phyloP scores from a whole-genome alignment of 2,888 invertebrate genomes.

The Lamellibrachia columna region DNA sequence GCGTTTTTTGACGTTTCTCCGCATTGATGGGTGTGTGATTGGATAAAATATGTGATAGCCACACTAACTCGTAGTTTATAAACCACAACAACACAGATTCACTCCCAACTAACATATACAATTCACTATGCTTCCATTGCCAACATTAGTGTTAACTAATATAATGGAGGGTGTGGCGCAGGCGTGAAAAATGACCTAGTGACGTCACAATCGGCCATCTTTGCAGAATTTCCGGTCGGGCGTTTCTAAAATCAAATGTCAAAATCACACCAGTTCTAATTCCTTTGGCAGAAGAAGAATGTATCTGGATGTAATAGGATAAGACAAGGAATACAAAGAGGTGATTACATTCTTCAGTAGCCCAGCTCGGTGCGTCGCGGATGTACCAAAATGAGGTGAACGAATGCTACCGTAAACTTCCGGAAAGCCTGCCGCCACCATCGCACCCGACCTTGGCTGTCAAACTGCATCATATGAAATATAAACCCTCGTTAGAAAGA shows the following conservation, averaged over 20 bases:
- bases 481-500: neutral
- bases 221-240: neutral
- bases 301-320: neutral
- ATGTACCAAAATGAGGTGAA: neutral
- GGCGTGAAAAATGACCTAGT: neutral
- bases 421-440: neutral
- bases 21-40: conserved; percentile 3
- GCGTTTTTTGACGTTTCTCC: neutral
- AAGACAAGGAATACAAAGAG: neutral
- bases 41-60: neutral
- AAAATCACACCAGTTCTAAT: conserved; percentile 6
- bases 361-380: neutral
- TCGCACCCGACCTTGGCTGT: neutral
- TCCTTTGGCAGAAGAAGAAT: neutral
- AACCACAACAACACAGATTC: neutral
- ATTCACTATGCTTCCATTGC: neutral
- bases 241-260: neutral
- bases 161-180: neutral
- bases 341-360: neutral
- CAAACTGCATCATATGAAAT: conserved; percentile 11
- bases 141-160: neutral
- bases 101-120: neutral
- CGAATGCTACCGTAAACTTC: conserved; percentile 2
- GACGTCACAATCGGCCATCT: conserved; percentile 5
- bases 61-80: neutral